Percentiles rank a stretch among this genome's conserved stretches.
phyloP scores from a whole-genome alignment of 2,797 vertebrate genomes.

The Limnodromus scolopaceus region DNA sequence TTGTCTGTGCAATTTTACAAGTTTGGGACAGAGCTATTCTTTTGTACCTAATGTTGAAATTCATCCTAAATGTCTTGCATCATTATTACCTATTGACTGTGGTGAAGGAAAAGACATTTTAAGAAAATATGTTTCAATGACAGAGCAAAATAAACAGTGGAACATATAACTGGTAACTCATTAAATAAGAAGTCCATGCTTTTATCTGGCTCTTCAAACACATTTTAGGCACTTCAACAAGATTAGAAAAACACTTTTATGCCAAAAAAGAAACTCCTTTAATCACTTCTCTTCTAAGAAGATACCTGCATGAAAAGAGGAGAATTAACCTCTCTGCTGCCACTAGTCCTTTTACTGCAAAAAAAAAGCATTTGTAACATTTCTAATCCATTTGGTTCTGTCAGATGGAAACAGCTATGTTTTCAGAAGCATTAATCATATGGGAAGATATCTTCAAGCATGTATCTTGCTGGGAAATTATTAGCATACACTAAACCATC shows the following conservation, averaged over 20 bases:
- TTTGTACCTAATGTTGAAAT: background rate
- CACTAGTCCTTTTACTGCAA: background rate
- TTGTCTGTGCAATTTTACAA: background rate
- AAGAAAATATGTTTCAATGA: constrained; percentile 37
- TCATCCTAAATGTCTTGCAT: background rate
- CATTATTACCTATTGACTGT: background rate
- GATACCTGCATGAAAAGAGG: constrained; percentile 55
- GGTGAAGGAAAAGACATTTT: constrained; percentile 2
- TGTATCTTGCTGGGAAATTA: constrained; percentile 22
- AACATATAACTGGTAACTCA: constrained; percentile 43
- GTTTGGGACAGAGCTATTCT: background rate
- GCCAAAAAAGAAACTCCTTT: constrained; percentile 56
- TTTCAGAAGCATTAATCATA: constrained; percentile 49
- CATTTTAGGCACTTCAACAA: constrained; percentile 67
- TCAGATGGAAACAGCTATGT: constrained; percentile 23
- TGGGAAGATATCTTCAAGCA: constrained; percentile 8
- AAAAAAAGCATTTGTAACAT: background rate
- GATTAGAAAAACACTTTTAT: constrained; percentile 68
- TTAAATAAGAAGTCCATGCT: constrained; percentile 58
- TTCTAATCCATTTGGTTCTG: constrained; percentile 30
- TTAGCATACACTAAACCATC: background rate
- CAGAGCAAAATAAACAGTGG: constrained; percentile 58
- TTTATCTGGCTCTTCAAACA: constrained; percentile 71
- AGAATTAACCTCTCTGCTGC: constrained; percentile 64
- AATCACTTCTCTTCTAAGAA: constrained; percentile 65